Evolutionary conservation across 2,113 vertebrate species (phyloP).

Genomic region (Gymnarchus niloticus): DNA sequence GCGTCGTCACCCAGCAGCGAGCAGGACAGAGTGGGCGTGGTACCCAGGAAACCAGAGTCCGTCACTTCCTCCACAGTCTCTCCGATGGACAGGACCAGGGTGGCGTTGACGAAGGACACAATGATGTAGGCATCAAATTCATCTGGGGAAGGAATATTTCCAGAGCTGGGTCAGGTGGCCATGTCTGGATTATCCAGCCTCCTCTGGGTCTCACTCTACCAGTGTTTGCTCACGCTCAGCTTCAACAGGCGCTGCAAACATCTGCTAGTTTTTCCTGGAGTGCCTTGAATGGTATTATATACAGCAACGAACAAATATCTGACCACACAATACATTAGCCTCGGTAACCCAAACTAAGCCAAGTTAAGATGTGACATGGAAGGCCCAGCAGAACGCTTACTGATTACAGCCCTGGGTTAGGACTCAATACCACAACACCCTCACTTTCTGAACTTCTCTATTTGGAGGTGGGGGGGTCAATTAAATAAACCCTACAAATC

Average conservation of each 20-base stretch:
- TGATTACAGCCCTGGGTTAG: neutral
- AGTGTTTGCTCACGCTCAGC: no score
- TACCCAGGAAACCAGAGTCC: slow-evolving; percentile 94
- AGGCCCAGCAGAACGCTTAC: neutral
- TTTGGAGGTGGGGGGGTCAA: no score
- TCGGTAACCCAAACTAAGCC: no score
- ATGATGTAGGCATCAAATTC: slow-evolving; percentile 99
- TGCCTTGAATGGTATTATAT: no score
- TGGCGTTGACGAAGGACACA: slow-evolving; percentile 97
- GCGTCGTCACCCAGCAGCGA: slow-evolving; percentile 94
- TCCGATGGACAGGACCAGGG: slow-evolving; percentile 89
- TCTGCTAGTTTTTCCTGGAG: neutral
- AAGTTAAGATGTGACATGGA: neutral
- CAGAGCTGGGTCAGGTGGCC: neutral
- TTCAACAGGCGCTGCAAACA: neutral
- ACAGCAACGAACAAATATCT: no score
- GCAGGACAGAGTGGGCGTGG: slow-evolving; percentile 93
- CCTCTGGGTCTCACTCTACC: no score
- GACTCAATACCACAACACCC: neutral
- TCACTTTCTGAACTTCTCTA: no score
- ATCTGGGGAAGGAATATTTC: slow-evolving; percentile 59
- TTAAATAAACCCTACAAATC: neutral
- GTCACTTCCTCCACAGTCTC: slow-evolving; percentile 99
- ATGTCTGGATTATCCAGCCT: neutral
- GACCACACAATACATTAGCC: no score